Evolutionary conservation across 2,113 vertebrate genomes (phyloP), one percentile per base, ranked within the genome.

Genomic region (Progne subis): DNA sequence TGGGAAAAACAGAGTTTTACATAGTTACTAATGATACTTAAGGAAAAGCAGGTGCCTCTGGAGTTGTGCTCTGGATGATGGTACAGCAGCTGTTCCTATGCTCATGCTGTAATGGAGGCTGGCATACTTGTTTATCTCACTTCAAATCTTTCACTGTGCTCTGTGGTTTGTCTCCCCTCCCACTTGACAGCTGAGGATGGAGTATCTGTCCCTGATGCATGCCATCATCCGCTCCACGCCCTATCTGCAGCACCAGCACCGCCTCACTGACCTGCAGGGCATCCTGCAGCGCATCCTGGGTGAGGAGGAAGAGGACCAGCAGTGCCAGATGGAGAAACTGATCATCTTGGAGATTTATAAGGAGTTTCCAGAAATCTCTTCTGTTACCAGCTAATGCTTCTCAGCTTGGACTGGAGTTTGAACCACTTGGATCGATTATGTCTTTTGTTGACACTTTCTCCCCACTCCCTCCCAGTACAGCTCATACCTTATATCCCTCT

Each of bases 161-260:
- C 86, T 85, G 52, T 91, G 84, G 87, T 88, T 88, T 94, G 65
- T 97, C 68, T 92, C 89, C 64, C 78, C 94, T 83, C 86, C 80
- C 88, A n/a, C 89, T 85, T 91, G 92, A 61, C 97, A 99, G 99
- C 97, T 99, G 95, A 98, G 99, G 85, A 99, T 99, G 99, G 99
- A 99, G 96, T 99, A 99, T 95, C 98, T 99, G 9, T 99, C 99
- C 64, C 98, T 99, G 97, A 99, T 99, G 99, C 99, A 99, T 46
- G 98, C 99, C 20, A 98, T 99, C 94, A 98, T 99, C 75, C 98
- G 99, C 97, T 99, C 99, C 82, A 99, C 99, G 0, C 98, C 99
- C 90, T 99, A 99, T 95, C 97, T 99, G 60, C 98, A 99, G 96
- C 99, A 99, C 95, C 98, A 97, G 93, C 99, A 99, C 97, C 99